A percentile compares a stretch with the other conserved stretches of the same genome.
Evolutionary conservation across 2,797 vertebrate species (phyloP).

Genomic region (Bovichtus variegatus): DNA sequence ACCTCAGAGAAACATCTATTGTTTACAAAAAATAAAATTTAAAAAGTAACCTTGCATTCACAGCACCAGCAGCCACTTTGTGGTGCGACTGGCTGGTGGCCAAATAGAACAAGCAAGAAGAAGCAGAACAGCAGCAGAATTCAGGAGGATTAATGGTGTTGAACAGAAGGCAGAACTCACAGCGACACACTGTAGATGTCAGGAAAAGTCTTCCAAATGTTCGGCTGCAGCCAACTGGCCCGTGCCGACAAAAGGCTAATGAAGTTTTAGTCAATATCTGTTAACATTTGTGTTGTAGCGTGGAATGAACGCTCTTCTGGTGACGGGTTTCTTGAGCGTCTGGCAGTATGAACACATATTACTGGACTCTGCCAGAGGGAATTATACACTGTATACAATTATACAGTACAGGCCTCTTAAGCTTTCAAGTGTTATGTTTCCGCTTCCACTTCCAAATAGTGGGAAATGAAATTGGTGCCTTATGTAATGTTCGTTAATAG

Average conservation of each 20-base stretch:
- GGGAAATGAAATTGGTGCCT: not conserved
- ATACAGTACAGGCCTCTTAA: not conserved
- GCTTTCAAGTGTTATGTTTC: not conserved
- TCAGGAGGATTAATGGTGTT: constrained; percentile 4
- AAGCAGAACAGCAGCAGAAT: too few relatives aligned
- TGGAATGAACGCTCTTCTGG: not conserved
- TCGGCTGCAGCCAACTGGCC: not conserved
- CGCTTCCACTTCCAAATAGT: not conserved
- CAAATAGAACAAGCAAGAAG: constrained; percentile 14
- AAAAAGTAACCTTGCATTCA: not conserved
- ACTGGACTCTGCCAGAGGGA: not conserved
- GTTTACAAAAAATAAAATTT: not conserved
- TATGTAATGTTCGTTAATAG: not conserved
- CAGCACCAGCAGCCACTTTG: not conserved
- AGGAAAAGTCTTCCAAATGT: not conserved
- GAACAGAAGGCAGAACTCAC: constrained; percentile 20
- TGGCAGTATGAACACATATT: not conserved
- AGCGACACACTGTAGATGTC: not conserved
- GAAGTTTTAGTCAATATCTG: not conserved
- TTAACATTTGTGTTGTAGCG: not conserved
- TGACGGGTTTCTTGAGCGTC: not conserved
- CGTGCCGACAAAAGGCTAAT: not conserved
- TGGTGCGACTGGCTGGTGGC: not conserved
- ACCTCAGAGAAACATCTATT: not conserved
- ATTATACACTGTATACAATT: not conserved